Base-by-base conservation (phyloP, 2,888 invertebrate genomes). In the Diaprepes abbreviatus region DNA sequence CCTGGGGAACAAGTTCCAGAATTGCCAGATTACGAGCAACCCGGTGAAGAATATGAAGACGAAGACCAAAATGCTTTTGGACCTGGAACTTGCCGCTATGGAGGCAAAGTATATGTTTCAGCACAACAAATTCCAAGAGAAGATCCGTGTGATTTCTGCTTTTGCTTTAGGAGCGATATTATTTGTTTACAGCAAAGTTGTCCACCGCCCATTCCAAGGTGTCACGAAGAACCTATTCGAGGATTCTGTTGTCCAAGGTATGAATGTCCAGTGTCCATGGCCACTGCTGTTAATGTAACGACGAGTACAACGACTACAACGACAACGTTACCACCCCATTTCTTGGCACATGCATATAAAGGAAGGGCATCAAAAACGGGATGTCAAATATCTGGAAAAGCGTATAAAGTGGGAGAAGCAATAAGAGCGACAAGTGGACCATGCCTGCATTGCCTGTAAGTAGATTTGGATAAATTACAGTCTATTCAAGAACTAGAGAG, bases 161-260 rank as follows among this genome's bases (percentile, higher is more conserved):
- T 97, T 91, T 97, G 96, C 87, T 97, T 96, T 88, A 90, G 96
- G 84, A 95, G 96, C 83, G 96, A 96, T 81, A 96, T 97, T 78
- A 96, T 97, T 80, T 97, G 96, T 79, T 87, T 96, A 74, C 96
- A 96, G 85, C 96, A 97, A 85, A 95, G 95, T 79, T 97, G 96
- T 85, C 96, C 96, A 59, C 96, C 96, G 55, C 96, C 96, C 38
- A 96, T 96, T 78, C 91, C 92, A 55, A 93, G 93, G 66, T 97
- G 96, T 79, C 93, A 93, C 83, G 95, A 96, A 83, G 96, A 96
- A 84, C 93, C 94, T 14, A 96, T 97, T 78, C 90, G 91, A 83
- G 96, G 96, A 17, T 96, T 96, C 89, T 97, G 96, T 83, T 97
- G 96, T 86, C 96, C 96, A 55, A 88, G 96, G 79, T 97, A 96